phyloP scores from a whole-genome alignment of 2,888 invertebrate species.

The Unio delphinus region DNA sequence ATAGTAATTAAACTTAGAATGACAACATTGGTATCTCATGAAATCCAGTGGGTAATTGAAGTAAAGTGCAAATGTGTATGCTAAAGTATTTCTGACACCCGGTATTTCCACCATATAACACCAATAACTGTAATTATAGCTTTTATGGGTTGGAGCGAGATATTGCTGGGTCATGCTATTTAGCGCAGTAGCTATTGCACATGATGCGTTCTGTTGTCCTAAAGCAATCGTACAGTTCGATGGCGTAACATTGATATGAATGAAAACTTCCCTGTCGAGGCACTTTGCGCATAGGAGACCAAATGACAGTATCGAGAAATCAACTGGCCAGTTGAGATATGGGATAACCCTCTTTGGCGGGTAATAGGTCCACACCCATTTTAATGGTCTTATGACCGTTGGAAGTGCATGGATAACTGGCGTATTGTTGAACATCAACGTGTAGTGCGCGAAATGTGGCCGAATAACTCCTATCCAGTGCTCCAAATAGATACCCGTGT shows the following conservation, averaged over 20 bases:
- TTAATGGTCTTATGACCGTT: constrained; percentile 9
- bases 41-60: constrained; percentile 18
- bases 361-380: constrained; percentile 27
- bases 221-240: constrained; percentile 12
- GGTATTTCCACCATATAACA: constrained; percentile 18
- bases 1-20: too few species aligned
- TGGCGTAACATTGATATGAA: constrained; percentile 8
- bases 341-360: constrained; percentile 12
- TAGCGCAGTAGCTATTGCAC: constrained; percentile 10
- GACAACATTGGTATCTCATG: constrained; percentile 20
- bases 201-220: constrained; percentile 8
- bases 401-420: too few species aligned
- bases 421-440: too few species aligned
- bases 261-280: not conserved
- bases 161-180: constrained; percentile 13
- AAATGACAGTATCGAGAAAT: constrained; percentile 24
- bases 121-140: constrained; percentile 7
- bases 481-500: too few species aligned
- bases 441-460: too few species aligned
- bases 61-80: constrained; percentile 18
- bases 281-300: constrained; percentile 19
- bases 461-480: too few species aligned
- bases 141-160: constrained; percentile 1
- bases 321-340: constrained; percentile 23
- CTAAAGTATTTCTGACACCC: constrained; percentile 9